Base-by-base conservation (phyloP, 2,113 vertebrate genomes). In the Myrmecobius fasciatus region DNA sequence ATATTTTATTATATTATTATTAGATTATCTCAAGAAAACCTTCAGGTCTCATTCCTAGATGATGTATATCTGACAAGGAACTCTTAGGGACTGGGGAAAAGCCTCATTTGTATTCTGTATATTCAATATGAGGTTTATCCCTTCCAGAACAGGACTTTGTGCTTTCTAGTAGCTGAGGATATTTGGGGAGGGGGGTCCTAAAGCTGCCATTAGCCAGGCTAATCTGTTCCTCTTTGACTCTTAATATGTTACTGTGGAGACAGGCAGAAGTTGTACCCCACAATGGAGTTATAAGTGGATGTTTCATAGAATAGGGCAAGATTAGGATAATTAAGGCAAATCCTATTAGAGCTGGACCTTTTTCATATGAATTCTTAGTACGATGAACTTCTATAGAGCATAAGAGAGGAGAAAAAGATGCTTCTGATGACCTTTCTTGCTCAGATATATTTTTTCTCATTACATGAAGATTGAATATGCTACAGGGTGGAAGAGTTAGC, bases 361-460 rank as follows among this genome's bases (percentile, higher is more conserved):
- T 3, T 43, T 93, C 7, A 89, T 25, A 36, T 48, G 46, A 0
- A 26, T 22, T 94, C 31, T 93, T 48, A 94, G 28, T 93, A 91
- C 60, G 97, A 47, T 22, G 53, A 12, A 96, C 96, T 96, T 25
- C 7, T 9, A 96, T 26, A 91, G 94, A 94, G 88, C n/a, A 67
- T 47, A 49, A 48, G 83, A 49, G 31, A 46, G 14, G 24, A 25
- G 36, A 3, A 89, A 51, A 31, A 0, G 20, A 24, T 96, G 24
- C 43, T 94, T 95, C 25, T 89, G 48, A 51, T 92, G 8, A 88
- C 43, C 2, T 43, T 28, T 88, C 47, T 47, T 52, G 25, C 2
- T 89, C 51, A 46, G 24, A 1, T 43, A 51, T 25, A 3, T 26
- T 96, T 97, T 91, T 51, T 96, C 96, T 92, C 48, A 36, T 91